A percentile compares a stretch with the other conserved stretches of the same genome.
Conservation (phyloP, 2,113 vertebrate genomes). For the Nanorana parkeri region DNA sequence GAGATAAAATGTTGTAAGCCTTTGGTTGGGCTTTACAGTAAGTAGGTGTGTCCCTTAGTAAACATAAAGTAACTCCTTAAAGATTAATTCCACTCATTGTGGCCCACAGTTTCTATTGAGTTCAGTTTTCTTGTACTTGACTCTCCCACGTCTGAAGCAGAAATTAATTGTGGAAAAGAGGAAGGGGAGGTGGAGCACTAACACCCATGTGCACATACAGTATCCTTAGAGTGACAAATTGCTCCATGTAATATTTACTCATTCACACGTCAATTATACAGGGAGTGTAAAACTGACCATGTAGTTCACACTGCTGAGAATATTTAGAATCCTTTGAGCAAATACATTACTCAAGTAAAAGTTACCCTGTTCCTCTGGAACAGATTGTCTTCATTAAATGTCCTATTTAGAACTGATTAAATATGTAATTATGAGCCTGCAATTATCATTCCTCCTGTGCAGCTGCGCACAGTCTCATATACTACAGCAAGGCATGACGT, state of each 20-base stretch:
- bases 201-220: too few species aligned
- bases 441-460: constrained; percentile 48
- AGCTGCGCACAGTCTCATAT: constrained; percentile 25
- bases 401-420: constrained; percentile 58
- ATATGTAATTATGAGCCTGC: constrained; percentile 54
- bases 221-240: not conserved
- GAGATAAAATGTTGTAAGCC: too few species aligned
- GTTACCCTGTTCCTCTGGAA: constrained; percentile 44
- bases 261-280: not conserved
- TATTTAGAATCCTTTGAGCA: constrained; percentile 17
- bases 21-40: too few species aligned
- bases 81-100: too few species aligned
- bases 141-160: too few species aligned
- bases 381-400: constrained; percentile 56
- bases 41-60: too few species aligned
- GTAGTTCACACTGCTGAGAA: not conserved
- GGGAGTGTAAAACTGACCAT: not conserved
- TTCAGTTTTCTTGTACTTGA: too few species aligned
- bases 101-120: too few species aligned
- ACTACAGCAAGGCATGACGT: not conserved
- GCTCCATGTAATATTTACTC: not conserved
- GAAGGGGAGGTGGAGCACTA: too few species aligned
- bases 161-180: too few species aligned
- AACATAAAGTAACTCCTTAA: too few species aligned
- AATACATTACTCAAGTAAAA: constrained; percentile 31